These are phyloP conservation scores for Aphodius sticticus DNA, from an alignment of 2,888 invertebrate species.

Conservation along the genomic window DNA sequence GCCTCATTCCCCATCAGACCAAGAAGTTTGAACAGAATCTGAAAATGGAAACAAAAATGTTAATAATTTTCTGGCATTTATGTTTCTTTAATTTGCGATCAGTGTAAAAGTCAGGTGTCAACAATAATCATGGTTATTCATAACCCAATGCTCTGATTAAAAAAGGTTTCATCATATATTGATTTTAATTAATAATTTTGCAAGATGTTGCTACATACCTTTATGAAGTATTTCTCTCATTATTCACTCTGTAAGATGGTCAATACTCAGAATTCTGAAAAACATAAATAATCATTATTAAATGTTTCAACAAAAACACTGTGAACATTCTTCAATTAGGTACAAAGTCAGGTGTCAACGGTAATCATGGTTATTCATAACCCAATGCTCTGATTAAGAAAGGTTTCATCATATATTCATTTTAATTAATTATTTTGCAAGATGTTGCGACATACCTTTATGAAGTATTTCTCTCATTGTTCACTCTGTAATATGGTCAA, in stretches of 20 bases:
- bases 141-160: constrained; percentile 39
- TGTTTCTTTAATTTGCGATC: neutral
- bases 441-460: neutral
- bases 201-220: neutral
- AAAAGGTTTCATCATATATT: neutral
- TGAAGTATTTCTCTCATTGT: too few species aligned
- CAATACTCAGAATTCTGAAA: neutral
- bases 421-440: neutral
- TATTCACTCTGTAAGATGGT: neutral
- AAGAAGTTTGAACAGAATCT: neutral
- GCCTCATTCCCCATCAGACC: too few species aligned
- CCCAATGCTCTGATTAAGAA: constrained; percentile 37
- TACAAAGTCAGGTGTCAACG: constrained; percentile 36
- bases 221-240: too few species aligned
- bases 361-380: constrained; percentile 38
- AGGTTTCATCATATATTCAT: neutral
- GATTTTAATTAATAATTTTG: neutral
- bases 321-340: neutral
- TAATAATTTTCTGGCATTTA: neutral
- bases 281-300: too few species aligned
- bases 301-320: too few species aligned
- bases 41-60: neutral
- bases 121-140: constrained; percentile 37
- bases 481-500: neutral
- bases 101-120: constrained; percentile 32